Percentiles rank a stretch among this genome's conserved stretches.
Conservation (phyloP, 2,888 invertebrate species). For the Drosophila emarginata region DNA sequence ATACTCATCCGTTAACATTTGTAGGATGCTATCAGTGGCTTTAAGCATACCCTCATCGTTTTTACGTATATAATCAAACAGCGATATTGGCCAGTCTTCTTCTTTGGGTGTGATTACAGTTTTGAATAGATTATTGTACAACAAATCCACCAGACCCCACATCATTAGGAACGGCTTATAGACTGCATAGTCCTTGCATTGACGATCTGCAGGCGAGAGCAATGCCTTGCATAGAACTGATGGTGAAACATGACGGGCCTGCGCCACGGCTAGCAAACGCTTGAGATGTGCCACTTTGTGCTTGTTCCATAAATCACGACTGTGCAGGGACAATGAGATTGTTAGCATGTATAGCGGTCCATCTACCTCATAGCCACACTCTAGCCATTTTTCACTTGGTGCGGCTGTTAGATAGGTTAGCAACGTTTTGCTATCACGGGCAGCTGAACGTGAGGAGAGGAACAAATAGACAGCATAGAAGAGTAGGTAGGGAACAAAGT, state of each 20-base stretch:
- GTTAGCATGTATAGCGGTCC: slow-evolving; percentile 95
- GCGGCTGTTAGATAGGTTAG: slow-evolving; percentile 87
- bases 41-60: slow-evolving; percentile 96
- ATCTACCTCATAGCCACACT: slow-evolving; percentile 94
- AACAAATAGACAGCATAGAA: slow-evolving; percentile 97
- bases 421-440: slow-evolving; percentile 91
- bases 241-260: slow-evolving; percentile 89
- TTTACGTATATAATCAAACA: slow-evolving; percentile 96
- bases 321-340: slow-evolving; percentile 90
- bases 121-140: slow-evolving; percentile 94
- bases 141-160: slow-evolving; percentile 92
- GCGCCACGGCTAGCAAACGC: slow-evolving; percentile 90
- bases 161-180: slow-evolving; percentile 94
- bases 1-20: slow-evolving; percentile 92
- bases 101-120: slow-evolving; percentile 89
- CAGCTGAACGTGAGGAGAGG: slow-evolving; percentile 91
- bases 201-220: slow-evolving; percentile 83
- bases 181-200: slow-evolving; percentile 88
- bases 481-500: slow-evolving; percentile 95
- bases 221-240: slow-evolving; percentile 82
- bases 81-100: slow-evolving; percentile 93
- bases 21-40: slow-evolving; percentile 91
- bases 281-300: slow-evolving; percentile 88
- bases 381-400: slow-evolving; percentile 87
- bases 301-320: slow-evolving; percentile 90